A percentile compares a stretch with the other conserved stretches of the same genome.
Evolutionary conservation across 2,888 invertebrate species (phyloP).

Genomic region (Automeris io): DNA sequence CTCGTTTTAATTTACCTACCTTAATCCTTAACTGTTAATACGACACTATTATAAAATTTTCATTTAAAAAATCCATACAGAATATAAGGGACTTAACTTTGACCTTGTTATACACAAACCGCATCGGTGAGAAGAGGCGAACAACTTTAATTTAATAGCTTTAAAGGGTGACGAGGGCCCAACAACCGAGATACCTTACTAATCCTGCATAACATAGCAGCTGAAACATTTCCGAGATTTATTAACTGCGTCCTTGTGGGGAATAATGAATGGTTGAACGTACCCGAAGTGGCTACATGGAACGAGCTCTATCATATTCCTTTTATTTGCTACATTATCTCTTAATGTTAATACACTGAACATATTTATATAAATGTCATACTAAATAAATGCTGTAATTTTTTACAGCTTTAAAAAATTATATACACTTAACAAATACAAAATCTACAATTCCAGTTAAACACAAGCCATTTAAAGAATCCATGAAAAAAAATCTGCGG

Average conservation of each 20-base stretch:
- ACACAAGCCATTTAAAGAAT: too few species aligned
- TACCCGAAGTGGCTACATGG: slow-evolving; percentile 13
- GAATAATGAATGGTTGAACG: slow-evolving; percentile 30
- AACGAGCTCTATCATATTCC: slow-evolving; percentile 17
- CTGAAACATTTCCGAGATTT: slow-evolving; percentile 39
- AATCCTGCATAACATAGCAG: slow-evolving; percentile 44
- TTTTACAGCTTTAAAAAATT: too few species aligned
- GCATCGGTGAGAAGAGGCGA: slow-evolving; percentile 27
- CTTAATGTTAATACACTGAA: too few species aligned
- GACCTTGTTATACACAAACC: slow-evolving; percentile 39
- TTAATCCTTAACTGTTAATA: not conserved
- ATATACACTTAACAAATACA: too few species aligned
- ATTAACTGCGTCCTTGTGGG: slow-evolving; percentile 31
- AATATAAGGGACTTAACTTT: slow-evolving; percentile 46
- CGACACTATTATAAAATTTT: not conserved
- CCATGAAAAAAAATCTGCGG: too few species aligned
- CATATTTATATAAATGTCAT: too few species aligned
- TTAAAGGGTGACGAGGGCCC: slow-evolving; percentile 10
- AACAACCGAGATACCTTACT: slow-evolving; percentile 27
- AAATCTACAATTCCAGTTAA: too few species aligned
- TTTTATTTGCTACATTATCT: too few species aligned
- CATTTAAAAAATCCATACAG: slow-evolving; percentile 5
- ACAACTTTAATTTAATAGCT: slow-evolving; percentile 42
- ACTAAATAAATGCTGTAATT: too few species aligned
- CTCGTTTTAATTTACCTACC: too few species aligned